Evolutionary conservation across 2,797 vertebrate species (phyloP), one percentile per base, ranked within the genome.

Genomic region (Carapus acus): DNA sequence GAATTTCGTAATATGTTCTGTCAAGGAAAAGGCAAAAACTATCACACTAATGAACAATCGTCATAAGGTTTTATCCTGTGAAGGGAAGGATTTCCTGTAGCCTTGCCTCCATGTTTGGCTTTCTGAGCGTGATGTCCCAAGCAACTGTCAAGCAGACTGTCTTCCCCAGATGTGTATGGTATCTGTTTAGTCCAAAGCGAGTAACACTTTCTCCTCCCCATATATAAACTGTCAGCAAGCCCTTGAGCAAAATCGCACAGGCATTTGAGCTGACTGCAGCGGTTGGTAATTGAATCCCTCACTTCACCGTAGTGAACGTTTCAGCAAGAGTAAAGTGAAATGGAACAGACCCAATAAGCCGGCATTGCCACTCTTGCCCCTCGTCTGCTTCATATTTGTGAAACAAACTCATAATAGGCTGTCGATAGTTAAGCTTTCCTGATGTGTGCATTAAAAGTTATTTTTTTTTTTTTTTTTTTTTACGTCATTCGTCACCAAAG

Each of bases 121-220:
- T n/a, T n/a, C n/a, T n/a, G n/a, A n/a, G n/a, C n/a, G 39, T 21
- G 21, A 27, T 36, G 3, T 50, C 20, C 49, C 62, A 12, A 54
- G 48, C 24, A 29, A 18, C 49, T 27, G 2, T 38, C 50, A 20
- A 18, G 29, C 34, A 45, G 16, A 41, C 53, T 60, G 13, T 52
- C 41, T 45, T 60, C 37, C 7, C 22, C 8, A 36, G 11, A 51
- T 54, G 19, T 41, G 7, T 18, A 18, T 39, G 15, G 48, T 22
- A 42, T 67, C 37, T 44, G n/a, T 21, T 56, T 51, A 16, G 23
- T 39, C 38, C 37, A 23, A 52, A 62, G 12, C 54, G n/a, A 45
- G 53, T 44, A 33, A 62, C 27, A 17, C 11, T 22, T 14, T 57
- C 19, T 16, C 1, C 14, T 44, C 31, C 19, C 45, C 49, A 24